These are phyloP conservation scores for Nephrocerus scutellatus DNA, from an alignment of 2,888 invertebrate species.

Conservation along the genomic window DNA sequence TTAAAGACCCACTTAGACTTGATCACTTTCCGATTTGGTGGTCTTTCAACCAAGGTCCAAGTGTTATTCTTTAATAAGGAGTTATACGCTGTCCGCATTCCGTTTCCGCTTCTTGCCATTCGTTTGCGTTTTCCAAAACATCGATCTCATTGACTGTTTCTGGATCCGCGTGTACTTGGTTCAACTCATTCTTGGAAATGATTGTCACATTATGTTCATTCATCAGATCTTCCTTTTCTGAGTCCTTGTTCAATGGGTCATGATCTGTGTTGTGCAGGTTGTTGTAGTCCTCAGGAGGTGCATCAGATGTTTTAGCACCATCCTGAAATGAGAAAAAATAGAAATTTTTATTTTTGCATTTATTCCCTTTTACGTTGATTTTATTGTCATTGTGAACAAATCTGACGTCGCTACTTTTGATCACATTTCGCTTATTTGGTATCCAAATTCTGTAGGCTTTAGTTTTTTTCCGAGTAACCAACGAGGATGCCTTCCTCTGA, in stretches of 20 bases:
- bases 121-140: not conserved
- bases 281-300: too few species aligned
- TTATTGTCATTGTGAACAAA: constrained; percentile 4
- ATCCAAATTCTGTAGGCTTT: too few species aligned
- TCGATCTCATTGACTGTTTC: constrained; percentile 5
- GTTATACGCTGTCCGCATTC: constrained; percentile 4
- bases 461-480: too few species aligned
- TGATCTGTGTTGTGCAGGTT: too few species aligned
- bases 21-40: too few species aligned
- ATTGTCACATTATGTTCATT: not conserved
- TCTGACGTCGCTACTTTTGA: constrained; percentile 5
- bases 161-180: not conserved
- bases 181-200: not conserved
- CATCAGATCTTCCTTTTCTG: not conserved
- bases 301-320: too few species aligned
- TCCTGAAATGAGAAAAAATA: too few species aligned
- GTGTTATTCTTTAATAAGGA: constrained; percentile 7
- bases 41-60: constrained; percentile 7
- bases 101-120: constrained; percentile 7
- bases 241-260: not conserved
- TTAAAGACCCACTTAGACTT: too few species aligned
- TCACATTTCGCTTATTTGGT: too few species aligned
- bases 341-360: constrained; percentile 3
- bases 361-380: constrained; percentile 1
- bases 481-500: too few species aligned